Evolutionary conservation across 1,140 invertebrate genomes (phyloP), one percentile per base, ranked within the genome.

Genomic region (Chrysomallon squamiferum): DNA sequence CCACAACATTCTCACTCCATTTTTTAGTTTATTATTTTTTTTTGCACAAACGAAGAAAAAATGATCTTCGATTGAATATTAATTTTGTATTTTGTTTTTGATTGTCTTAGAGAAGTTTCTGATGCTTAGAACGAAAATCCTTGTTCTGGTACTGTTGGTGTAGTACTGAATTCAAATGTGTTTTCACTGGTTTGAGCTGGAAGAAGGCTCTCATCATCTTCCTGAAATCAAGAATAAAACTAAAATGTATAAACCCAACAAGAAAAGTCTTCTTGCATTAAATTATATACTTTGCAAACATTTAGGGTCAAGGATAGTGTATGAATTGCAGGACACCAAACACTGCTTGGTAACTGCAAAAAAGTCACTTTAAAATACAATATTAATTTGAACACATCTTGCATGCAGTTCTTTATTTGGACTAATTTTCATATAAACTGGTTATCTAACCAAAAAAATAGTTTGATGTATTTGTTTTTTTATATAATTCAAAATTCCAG

Each of bases 171-270:
- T 68, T 86, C 78, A 72, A 84, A 87, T 54, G 94, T 90, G 79
- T 91, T 90, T 63, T 91, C 89, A 18, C 89, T 88, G 68, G 93
- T 91, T 6, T 93, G 90, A 25, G 88, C 86, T 0, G 94, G 93
- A 45, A 92, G 93, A 7, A 94, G 86, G 60, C 89, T 90, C 2
- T 82, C 67, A 32, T 92, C 89, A 79, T 94, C 93, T 74, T 96
- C 95, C 78, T 97, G 94, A 3, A 85, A 22, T 30, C 22, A 11
- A 45, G 18, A n/a, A 32, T 47, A 22, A 49, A 29, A 6, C 54
- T 7, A 68, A 30, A 29, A 13, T 62, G 32, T 45, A 9, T 58
- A 27, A n/a, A 65, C 6, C 4, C 41, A 15, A 3, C 35, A 22
- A 41, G 15, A 27, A 45, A 56, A 3, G 22, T 41, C 22, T 9